Evolutionary conservation across 1,140 invertebrate species (phyloP), one percentile per base, ranked within the genome.

Genomic region (Manduca sexta): DNA sequence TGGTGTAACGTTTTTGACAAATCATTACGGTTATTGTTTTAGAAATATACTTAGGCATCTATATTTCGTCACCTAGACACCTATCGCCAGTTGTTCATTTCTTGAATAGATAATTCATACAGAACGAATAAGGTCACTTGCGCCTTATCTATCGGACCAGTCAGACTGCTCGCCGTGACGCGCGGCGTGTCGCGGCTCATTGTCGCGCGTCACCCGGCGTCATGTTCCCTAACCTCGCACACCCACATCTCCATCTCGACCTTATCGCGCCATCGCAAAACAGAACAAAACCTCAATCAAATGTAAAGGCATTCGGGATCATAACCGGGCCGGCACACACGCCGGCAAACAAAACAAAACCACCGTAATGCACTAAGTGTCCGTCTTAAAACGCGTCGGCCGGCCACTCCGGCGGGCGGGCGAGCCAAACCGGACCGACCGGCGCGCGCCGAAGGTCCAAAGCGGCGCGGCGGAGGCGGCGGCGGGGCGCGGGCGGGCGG

Each of bases 281-380:
- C 76, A 74, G 78, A 80, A 78, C 69, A 78, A 78, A 75, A 82
- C 65, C 71, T 82, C 74, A 82, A 82, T 82, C 76, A 82, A 80
- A 80, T 80, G 63, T 70, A 63, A 69, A 80, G 61, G 76, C 74
- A 75, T 69, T 73, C 67, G 65, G 67, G 71, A 74, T 84, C 74
- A 84, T 81, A 81, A 79, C 75, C 72, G 72, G 61, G 60, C 70
- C 63, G 66, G 76, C 70, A 68, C 80, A n/a, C n/a, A n/a, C n/a
- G n/a, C n/a, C n/a, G n/a, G n/a, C 21, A 26, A 26, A 26, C 21
- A 26, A 26, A 26, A 26, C 21, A 26, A 26, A 26, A 26, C 76
- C n/a, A 79, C 75, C 79, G 74, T 80, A 79, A 79, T 70, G 74
- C 70, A 76, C 74, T 81, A 78, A 84, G 76, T 80, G 81, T 76